Conservation (phyloP, 2,888 invertebrate genomes). For the Cephus runcator region DNA sequence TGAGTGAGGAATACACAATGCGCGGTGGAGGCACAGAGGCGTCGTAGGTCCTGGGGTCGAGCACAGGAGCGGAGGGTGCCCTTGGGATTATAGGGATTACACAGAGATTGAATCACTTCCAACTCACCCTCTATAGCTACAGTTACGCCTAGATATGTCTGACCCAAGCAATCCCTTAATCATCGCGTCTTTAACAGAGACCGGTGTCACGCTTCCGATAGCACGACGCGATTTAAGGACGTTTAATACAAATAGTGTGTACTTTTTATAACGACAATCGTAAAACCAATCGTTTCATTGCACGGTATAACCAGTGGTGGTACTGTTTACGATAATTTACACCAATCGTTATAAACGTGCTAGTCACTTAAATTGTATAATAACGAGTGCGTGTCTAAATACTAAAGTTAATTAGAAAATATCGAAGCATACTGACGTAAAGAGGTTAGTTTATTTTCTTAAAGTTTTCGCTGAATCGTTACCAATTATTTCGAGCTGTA, state of each 20-base stretch:
- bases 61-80: slow-evolving; percentile 36
- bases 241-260: background rate
- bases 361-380: background rate
- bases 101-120: slow-evolving; percentile 58
- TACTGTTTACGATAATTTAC: background rate
- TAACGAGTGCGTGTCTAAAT: background rate
- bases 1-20: background rate
- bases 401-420: background rate
- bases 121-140: slow-evolving; percentile 34
- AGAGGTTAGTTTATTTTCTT: background rate
- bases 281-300: background rate
- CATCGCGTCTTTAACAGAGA: slow-evolving; percentile 47
- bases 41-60: slow-evolving; percentile 11
- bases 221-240: background rate
- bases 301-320: background rate
- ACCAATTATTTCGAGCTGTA: slow-evolving; percentile 5
- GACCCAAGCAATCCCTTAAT: slow-evolving; percentile 45
- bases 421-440: background rate
- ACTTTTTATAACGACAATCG: background rate
- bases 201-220: slow-evolving; percentile 28
- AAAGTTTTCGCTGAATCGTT: background rate
- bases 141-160: slow-evolving; percentile 44
- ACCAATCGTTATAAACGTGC: background rate
- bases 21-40: background rate
- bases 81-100: slow-evolving; percentile 58